phyloP scores from a whole-genome alignment of 2,113 vertebrate species.

The Vanacampus margaritifer region DNA sequence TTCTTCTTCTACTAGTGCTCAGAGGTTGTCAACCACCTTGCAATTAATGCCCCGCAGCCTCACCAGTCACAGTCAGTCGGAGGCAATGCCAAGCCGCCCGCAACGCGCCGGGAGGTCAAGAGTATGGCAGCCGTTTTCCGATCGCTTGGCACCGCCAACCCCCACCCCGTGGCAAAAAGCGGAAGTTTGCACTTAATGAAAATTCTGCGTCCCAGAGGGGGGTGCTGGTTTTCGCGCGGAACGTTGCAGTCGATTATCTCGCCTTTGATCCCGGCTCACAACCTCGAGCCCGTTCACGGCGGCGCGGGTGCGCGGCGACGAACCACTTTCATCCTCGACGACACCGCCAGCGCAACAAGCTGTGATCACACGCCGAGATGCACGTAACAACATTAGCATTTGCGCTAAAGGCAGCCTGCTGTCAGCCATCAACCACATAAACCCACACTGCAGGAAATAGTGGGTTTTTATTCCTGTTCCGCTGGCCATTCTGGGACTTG shows the following conservation, averaged over 20 bases:
- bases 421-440: background rate
- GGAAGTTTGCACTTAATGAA: constrained; percentile 58
- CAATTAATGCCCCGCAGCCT: no score
- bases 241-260: constrained; percentile 9
- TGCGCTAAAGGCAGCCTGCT: constrained; percentile 1
- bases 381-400: constrained; percentile 2
- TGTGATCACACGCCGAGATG: constrained; percentile 4
- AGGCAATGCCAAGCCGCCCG: constrained; percentile 65
- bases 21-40: no score
- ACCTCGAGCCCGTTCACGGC: constrained; percentile 1
- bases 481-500: background rate
- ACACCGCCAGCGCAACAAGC: background rate
- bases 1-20: no score
- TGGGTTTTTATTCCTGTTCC: background rate
- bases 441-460: background rate
- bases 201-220: constrained; percentile 42
- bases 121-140: constrained; percentile 56
- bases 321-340: constrained; percentile 1
- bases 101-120: constrained; percentile 52
- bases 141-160: constrained; percentile 51
- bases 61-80: constrained; percentile 23
- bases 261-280: constrained; percentile 1
- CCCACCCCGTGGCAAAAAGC: constrained; percentile 47
- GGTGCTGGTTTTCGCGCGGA: background rate
- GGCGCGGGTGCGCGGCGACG: background rate